Evolutionary conservation across 2,797 vertebrate species (phyloP).

Genomic region (Lates japonicus): DNA sequence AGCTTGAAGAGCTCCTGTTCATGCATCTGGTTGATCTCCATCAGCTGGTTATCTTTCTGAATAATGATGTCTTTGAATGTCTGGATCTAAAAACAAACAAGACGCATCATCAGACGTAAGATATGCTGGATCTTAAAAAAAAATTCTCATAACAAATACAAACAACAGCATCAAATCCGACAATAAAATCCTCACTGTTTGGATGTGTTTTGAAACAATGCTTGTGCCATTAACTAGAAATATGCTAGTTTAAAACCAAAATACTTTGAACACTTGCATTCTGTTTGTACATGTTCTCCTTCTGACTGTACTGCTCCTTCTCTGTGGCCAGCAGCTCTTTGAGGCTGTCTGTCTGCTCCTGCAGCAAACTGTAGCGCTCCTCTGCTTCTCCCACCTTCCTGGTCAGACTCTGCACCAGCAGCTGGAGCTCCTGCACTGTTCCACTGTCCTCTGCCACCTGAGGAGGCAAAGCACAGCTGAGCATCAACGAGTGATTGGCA

Average conservation of each 20-base stretch:
- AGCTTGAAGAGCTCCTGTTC: slow-evolving; percentile 93
- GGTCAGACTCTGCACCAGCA: slow-evolving; percentile 89
- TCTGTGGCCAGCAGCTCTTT: slow-evolving; percentile 86
- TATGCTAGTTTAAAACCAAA: not conserved
- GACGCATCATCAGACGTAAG: not conserved
- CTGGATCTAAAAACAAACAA: slow-evolving; percentile 83
- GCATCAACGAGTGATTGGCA: not conserved
- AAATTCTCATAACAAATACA: not conserved
- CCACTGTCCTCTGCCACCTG: slow-evolving; percentile 75
- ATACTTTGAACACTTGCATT: slow-evolving; percentile 83
- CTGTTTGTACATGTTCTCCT: slow-evolving; percentile 90
- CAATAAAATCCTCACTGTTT: not conserved
- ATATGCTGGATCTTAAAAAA: not conserved
- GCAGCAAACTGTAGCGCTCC: slow-evolving; percentile 90
- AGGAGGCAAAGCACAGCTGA: not conserved
- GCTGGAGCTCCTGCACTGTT: slow-evolving; percentile 85
- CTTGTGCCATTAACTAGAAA: not conserved
- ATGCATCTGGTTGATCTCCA: slow-evolving; percentile 87
- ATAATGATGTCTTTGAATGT: slow-evolving; percentile 91
- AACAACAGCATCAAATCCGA: not conserved
- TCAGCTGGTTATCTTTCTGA: slow-evolving; percentile 89
- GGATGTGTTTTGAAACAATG: not conserved
- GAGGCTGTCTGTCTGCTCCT: slow-evolving; percentile 88
- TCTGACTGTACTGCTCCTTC: slow-evolving; percentile 87
- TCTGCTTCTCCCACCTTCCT: slow-evolving; percentile 92